Evolutionary conservation across 2,797 vertebrate species (phyloP), one percentile per base, ranked within the genome.

Genomic region (Trematomus bernacchii): DNA sequence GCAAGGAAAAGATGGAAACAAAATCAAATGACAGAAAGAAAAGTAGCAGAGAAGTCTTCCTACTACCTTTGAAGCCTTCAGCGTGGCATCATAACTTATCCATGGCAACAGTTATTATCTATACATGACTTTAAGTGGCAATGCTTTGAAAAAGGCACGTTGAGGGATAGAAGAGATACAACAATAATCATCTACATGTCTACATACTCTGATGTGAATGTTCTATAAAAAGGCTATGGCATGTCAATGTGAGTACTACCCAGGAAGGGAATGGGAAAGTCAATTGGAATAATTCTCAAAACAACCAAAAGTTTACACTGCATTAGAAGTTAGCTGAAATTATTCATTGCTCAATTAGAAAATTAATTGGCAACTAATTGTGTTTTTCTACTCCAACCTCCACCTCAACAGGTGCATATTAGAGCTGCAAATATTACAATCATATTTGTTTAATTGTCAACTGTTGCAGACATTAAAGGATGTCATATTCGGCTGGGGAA

Each of bases 21-120:
- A 71, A 84, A 86, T 78, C 53, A 67, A 74, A 37, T 68, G 73
- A 63, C 10, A 6, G 48, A 57, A 10, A 58, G 15, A 33, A 63
- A 69, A 64, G 23, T 11, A 37, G 19, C 1, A 4, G 14, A 46
- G 18, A 48, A 55, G 14, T 42, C 21, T 53, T 63, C 50, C 37
- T 66, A 52, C 71, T 51, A 57, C 37, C 52, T 48, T 66, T 0
- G 10, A 72, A 12, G 30, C 52, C 10, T 23, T 80, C 47, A 21
- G 70, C 4, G 9, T 23, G 50, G 54, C 78, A 62, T 12, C 19
- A 19, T 14, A 47, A 73, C 0, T 37, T 44, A 57, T 54, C 21
- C 47, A 21, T 30, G 50, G 18, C 37, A 59, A 27, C 27, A 27
- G 27, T 27, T 27, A 27, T 27, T 5, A 27, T 27, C 27, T 27